Percentiles rank a stretch among this genome's conserved stretches.
These are phyloP conservation scores for Camponotus floridanus DNA, from an alignment of 1,140 invertebrate species.

Conservation along the genomic window DNA sequence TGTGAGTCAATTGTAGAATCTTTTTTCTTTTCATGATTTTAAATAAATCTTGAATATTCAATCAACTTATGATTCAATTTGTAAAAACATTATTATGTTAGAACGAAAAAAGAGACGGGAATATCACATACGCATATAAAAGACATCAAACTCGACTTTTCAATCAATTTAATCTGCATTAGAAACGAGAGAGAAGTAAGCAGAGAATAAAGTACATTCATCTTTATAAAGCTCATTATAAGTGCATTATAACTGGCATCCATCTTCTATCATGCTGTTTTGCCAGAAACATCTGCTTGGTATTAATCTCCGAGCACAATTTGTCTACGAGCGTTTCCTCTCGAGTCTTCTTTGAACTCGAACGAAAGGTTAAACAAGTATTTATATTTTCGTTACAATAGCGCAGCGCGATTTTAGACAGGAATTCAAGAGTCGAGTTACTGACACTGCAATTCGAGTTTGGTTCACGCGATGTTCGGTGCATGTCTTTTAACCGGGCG, in stretches of 20 bases:
- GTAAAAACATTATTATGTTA: not conserved
- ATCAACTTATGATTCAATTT: not conserved
- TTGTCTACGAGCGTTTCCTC: not conserved
- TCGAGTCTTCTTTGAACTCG: not conserved
- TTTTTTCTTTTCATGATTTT: not conserved
- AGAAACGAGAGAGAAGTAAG: not conserved
- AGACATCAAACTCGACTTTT: not conserved
- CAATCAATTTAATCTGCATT: not conserved
- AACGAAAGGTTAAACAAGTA: not conserved
- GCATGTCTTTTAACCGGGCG: constrained; percentile 16
- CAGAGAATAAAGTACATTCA: not conserved
- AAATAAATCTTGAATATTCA: not conserved
- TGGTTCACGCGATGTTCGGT: not conserved
- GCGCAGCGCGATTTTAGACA: not conserved
- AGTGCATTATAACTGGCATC: not conserved
- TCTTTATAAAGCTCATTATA: not conserved
- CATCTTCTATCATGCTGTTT: not conserved
- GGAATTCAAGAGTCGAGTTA: constrained; percentile 1
- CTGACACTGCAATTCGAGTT: not conserved
- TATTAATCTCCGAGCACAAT: not conserved
- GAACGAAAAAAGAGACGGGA: not conserved
- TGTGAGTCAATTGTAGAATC: not conserved
- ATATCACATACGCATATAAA: not conserved
- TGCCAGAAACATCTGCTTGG: not conserved
- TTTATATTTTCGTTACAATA: not conserved